A percentile compares a stretch with the other conserved stretches of the same genome.
These are phyloP conservation scores for Stigmatopora nigra DNA, from an alignment of 2,113 vertebrate genomes.

Conservation along the genomic window DNA sequence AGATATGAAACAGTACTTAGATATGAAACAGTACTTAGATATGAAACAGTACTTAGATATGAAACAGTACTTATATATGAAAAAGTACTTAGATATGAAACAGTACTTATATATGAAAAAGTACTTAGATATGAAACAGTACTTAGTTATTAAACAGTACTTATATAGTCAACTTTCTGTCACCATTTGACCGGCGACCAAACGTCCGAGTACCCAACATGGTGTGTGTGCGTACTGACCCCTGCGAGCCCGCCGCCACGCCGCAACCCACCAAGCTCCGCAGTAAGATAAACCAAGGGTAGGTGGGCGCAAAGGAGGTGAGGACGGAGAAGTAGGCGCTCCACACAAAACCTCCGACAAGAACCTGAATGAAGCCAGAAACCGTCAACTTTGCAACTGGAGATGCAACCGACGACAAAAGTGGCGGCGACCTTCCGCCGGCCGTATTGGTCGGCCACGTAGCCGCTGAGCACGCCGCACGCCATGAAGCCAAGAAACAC, in stretches of 20 bases:
- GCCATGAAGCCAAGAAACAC: constrained; percentile 95
- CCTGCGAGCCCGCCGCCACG: constrained; percentile 81
- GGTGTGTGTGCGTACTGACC: constrained; percentile 63
- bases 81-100: too few relatives aligned
- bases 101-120: too few relatives aligned
- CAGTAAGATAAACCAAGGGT: constrained; percentile 90
- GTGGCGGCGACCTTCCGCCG: constrained; percentile 85
- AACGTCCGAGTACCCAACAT: too few relatives aligned
- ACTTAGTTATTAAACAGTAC: too few relatives aligned
- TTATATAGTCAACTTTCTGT: too few relatives aligned
- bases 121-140: too few relatives aligned
- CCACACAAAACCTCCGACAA: constrained; percentile 85
- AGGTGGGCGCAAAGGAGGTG: constrained; percentile 86
- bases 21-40: too few relatives aligned
- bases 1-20: too few relatives aligned
- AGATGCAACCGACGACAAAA: rapidly evolving
- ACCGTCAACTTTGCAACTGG: neutral
- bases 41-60: too few relatives aligned
- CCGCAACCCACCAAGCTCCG: constrained; percentile 89
- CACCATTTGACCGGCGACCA: too few relatives aligned
- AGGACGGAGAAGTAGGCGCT: constrained; percentile 88
- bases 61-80: too few relatives aligned
- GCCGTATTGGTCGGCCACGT: constrained; percentile 83
- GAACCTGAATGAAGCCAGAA: constrained; percentile 67
- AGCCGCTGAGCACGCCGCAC: constrained; percentile 80